phyloP scores from a whole-genome alignment of 2,888 invertebrate species.

The Seira sanloemensis region DNA sequence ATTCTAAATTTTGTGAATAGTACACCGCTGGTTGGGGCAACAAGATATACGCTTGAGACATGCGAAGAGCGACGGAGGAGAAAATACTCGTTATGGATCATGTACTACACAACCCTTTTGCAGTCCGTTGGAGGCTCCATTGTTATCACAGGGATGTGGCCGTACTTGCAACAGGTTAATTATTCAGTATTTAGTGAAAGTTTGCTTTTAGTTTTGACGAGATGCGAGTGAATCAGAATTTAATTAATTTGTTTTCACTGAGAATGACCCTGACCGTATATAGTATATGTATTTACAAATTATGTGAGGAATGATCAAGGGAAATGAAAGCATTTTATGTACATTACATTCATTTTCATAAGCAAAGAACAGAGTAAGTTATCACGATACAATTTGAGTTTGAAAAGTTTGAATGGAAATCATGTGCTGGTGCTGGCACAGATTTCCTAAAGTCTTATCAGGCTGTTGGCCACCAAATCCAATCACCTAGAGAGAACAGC shows the following conservation, averaged over 20 bases:
- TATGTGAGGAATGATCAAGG: background rate
- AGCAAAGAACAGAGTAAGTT: no score
- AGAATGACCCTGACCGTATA: background rate
- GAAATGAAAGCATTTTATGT: background rate
- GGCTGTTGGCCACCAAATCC: background rate
- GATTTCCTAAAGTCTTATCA: background rate
- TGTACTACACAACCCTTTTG: slow-evolving; percentile 93
- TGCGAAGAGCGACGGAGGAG: slow-evolving; percentile 82
- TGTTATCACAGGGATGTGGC: slow-evolving; percentile 91
- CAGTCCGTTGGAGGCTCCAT: slow-evolving; percentile 93
- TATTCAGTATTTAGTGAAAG: no score
- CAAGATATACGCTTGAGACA: slow-evolving; percentile 79
- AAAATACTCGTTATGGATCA: slow-evolving; percentile 87
- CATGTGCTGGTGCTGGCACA: background rate
- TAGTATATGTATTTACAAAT: background rate
- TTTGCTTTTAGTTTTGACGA: background rate
- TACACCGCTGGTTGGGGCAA: no score
- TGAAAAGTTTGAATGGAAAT: no score
- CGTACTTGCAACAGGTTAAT: slow-evolving; percentile 87
- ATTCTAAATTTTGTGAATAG: no score
- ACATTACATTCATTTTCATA: no score
- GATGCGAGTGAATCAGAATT: background rate
- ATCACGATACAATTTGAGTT: no score
- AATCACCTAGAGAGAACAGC: no score
- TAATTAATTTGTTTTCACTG: background rate